Evolutionary conservation across 35 echinoderm and acorn worm genomes (phyloP).

Genomic region (Stichopus chloronotus): DNA sequence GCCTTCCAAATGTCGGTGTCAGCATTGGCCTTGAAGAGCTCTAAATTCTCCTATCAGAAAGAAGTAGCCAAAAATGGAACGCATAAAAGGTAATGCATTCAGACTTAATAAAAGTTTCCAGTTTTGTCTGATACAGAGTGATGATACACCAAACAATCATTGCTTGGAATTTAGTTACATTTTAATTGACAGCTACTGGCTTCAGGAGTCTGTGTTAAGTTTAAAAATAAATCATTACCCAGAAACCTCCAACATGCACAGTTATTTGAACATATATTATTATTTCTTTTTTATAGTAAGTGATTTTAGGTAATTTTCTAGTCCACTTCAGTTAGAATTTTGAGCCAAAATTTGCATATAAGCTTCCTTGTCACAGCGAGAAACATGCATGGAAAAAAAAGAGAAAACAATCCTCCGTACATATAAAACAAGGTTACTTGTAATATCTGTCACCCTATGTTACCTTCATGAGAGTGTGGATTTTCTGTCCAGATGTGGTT

Average conservation of each 20-base stretch:
- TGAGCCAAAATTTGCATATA: too few species aligned
- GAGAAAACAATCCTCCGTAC: too few species aligned
- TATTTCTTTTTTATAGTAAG: too few species aligned
- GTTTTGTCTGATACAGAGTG: neutral
- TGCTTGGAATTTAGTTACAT: neutral
- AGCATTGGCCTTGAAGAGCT: constrained; percentile 84
- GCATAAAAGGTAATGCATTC: neutral
- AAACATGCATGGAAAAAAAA: too few species aligned
- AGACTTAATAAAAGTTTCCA: neutral
- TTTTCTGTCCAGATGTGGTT: constrained; percentile 81
- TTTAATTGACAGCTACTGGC: too few species aligned
- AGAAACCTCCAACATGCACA: too few species aligned
- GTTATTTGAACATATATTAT: too few species aligned
- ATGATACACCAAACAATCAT: neutral
- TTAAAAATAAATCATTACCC: too few species aligned
- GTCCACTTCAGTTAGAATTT: too few species aligned
- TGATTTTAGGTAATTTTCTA: too few species aligned
- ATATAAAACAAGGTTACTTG: neutral
- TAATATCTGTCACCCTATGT: neutral
- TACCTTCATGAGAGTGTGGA: constrained; percentile 86
- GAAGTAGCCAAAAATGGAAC: constrained; percentile 9
- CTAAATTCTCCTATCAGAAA: constrained; percentile 80
- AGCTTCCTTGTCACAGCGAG: too few species aligned
- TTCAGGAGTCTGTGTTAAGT: too few species aligned
- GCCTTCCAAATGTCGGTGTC: constrained; percentile 89